Percentiles rank a stretch among this genome's conserved stretches.
Evolutionary conservation across 2,888 invertebrate species (phyloP).

Genomic region (Melanchra persicariae): DNA sequence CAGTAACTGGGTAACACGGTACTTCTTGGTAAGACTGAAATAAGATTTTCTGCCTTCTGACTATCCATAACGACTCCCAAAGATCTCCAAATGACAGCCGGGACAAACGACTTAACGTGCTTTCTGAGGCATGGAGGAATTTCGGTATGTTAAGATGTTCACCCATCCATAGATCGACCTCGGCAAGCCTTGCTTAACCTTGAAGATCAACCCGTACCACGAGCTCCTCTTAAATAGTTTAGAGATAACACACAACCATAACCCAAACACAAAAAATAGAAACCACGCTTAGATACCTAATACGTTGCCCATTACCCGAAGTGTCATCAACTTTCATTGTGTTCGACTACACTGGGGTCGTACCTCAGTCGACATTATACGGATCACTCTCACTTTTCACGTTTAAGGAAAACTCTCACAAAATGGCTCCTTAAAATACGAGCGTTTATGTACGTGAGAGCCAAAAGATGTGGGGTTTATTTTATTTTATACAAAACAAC

Average conservation of each 20-base stretch:
- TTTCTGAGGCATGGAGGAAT: too few relatives aligned
- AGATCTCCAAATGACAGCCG: too few relatives aligned
- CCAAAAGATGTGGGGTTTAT: conserved; percentile 9
- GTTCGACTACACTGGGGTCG: neutral
- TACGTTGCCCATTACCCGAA: neutral
- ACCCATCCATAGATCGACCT: too few relatives aligned
- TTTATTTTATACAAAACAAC: conserved; percentile 4
- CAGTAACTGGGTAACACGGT: too few relatives aligned
- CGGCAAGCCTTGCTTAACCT: too few relatives aligned
- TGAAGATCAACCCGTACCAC: too few relatives aligned
- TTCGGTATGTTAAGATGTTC: too few relatives aligned
- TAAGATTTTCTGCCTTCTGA: too few relatives aligned
- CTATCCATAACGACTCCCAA: too few relatives aligned
- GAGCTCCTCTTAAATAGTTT: too few relatives aligned
- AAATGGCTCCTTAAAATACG: conserved; percentile 8
- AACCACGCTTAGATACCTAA: neutral
- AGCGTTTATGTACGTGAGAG: conserved; percentile 2
- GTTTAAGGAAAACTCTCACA: conserved; percentile 16
- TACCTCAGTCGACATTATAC: neutral
- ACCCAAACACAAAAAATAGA: neutral
- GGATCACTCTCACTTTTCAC: neutral
- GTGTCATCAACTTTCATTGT: conserved; percentile 11
- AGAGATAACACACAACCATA: neutral
- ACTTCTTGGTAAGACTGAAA: too few relatives aligned
- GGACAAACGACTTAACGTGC: too few relatives aligned